Base-by-base conservation (phyloP, 2,113 vertebrate species). In the Scomber scombrus region DNA sequence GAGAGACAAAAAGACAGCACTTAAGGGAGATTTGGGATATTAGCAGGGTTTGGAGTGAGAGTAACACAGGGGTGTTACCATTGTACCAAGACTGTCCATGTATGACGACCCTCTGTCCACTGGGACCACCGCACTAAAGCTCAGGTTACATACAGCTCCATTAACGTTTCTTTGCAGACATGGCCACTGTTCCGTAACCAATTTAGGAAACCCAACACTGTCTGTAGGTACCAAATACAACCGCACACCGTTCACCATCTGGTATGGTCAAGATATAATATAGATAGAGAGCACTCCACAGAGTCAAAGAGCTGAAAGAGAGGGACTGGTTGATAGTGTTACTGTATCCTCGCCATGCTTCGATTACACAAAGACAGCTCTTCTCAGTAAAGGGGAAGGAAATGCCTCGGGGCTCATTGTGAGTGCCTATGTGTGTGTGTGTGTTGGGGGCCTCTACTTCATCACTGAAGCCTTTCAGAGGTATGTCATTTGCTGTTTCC, bases 381-480 rank as follows among this genome's bases (percentile, higher is more conserved):
- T 83, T 78, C 86, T 43, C 60, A 18, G 78, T 64, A 49, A 92
- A 90, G 54, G 78, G 92, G 91, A 93, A 94, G 93, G 91, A 94
- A 93, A 92, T 83, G 81, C 85, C 77, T 84, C 66, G 19, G 68
- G 78, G 76, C 60, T 82, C 62, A 86, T 85, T 89, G 77, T 90
- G 21, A 70, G 29, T 63, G 60, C 40, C n/a, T 71, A 18, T 67
- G 58, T 67, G 34, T 56, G 58, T 52, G 45, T 45, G 51, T 61
- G 34, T 67, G 57, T 18, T 14, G 23, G 29, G 67, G 80, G 14
- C 75, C 83, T 78, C 55, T 26, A 69, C 70, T 57, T 78, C 72
- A 72, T 47, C 11, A 57, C 6, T 51, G 50, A 75, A 66, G 69
- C 69, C 63, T 60, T 56, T 75, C 47, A 6, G 71, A 69, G 26